A percentile compares a stretch with the other conserved stretches of the same genome.
These are phyloP conservation scores for Anadara kagoshimensis DNA, from an alignment of 1,140 invertebrate genomes.

Conservation along the genomic window DNA sequence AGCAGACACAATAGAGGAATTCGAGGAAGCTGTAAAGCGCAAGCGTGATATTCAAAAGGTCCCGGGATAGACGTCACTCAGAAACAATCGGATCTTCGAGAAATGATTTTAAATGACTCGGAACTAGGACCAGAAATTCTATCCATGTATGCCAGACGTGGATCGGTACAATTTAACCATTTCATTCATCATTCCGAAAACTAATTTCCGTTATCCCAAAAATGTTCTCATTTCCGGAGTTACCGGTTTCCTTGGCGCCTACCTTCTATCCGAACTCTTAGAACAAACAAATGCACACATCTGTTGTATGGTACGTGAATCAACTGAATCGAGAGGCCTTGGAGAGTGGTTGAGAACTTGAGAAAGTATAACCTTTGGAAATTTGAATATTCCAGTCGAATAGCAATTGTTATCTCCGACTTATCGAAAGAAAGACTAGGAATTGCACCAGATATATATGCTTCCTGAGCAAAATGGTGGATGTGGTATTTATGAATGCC, in stretches of 20 bases:
- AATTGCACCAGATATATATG: conserved; percentile 52
- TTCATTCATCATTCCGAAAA: conserved; percentile 18
- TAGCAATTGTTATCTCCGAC: conserved; percentile 50
- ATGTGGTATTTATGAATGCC: conserved; percentile 55
- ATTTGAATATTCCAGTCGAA: conserved; percentile 41
- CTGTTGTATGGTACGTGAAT: conserved; percentile 56
- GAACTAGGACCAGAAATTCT: conserved; percentile 18
- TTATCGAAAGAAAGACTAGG: conserved; percentile 46
- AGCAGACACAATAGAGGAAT: conserved; percentile 53
- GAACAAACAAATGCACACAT: conserved; percentile 51
- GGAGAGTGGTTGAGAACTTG: conserved; percentile 49
- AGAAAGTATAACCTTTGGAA: conserved; percentile 48
- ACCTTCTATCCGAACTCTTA: conserved; percentile 48
- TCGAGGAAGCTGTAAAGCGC: conserved; percentile 49
- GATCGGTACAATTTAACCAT: conserved; percentile 40
- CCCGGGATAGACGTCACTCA: conserved; percentile 12
- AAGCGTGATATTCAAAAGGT: conserved; percentile 37
- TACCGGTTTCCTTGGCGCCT: conserved; percentile 54
- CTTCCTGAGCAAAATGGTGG: conserved; percentile 38
- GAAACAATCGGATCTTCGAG: conserved; percentile 24
- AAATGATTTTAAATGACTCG: conserved; percentile 45
- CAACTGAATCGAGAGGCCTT: conserved; percentile 44
- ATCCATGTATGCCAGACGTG: conserved; percentile 26
- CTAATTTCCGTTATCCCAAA: conserved; percentile 30
- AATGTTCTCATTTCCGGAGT: conserved; percentile 53